Evolutionary conservation across 37 sponge, comb jelly and placozoan species (phyloP), one percentile per base, ranked within the genome.

Genomic region (Beroe forskalii): DNA sequence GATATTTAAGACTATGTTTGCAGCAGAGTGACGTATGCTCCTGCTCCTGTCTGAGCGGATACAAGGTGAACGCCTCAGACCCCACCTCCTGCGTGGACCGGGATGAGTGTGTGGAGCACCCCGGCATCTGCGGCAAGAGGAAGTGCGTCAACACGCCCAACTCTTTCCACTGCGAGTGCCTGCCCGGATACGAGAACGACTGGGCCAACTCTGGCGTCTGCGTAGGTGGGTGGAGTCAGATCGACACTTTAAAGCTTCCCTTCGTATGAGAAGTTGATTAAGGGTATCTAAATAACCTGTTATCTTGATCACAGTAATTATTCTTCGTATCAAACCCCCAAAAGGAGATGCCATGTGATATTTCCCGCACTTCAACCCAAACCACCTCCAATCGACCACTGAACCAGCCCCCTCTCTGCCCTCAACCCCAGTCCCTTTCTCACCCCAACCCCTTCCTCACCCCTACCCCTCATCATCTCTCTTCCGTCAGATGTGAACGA

Each of bases 171-270:
- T 80, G 86, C 35, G 86, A 80, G 24, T 80, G 86, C 35, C 55
- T 27, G 4, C 55, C 44, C 42, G 86, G 86, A 38, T 80, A 80
- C 22, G 48, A 42, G 48, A 80, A 80, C 30, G 86, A 80, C 22
- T 80, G 86, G 86, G 42, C 55, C 3, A 41, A 43, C 55, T 23
- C 31, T 20, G 86, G 86, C 28, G 86, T 4, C 42, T 80, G 86
- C 20, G 22, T 44, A 43, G 86, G 86, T 80, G 27, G 3, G 44
- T 42, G 9, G 9, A 80, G 8, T 42, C 30, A 27, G 66, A 64
- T 3, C 4, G 66, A 64, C 30, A 20, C 66, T 27, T 28, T 23
- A 55, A 9, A 9, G 60, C 60, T 20, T n/a, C n/a, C n/a, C n/a
- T n/a, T n/a, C n/a, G n/a, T n/a, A n/a, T n/a, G n/a, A n/a, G n/a